Evolutionary conservation across 2,113 vertebrate genomes (phyloP).

Genomic region (human): GRCh38 chr1:224370001-224370500

Average conservation of each 20-base stretch:
- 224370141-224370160: not conserved
- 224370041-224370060: too few relatives aligned
- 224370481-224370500: not conserved
- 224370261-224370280: not conserved
- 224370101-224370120: not conserved
- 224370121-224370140: not conserved
- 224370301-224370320: not conserved
- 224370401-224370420: not conserved
- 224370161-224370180: not conserved
- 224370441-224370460: not conserved
- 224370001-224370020: too few relatives aligned
- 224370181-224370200: not conserved
- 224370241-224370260: not conserved
- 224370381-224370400: not conserved
- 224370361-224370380: not conserved
- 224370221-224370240: not conserved
- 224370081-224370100: too few relatives aligned
- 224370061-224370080: too few relatives aligned
- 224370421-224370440: not conserved
- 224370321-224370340: not conserved
- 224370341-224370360: slow-evolving; percentile 6
- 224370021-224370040: too few relatives aligned
- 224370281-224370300: not conserved
- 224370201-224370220: not conserved
- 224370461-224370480: not conserved